phyloP scores from a whole-genome alignment of 2,113 vertebrate species.

The Coryphaenoides rupestris region DNA sequence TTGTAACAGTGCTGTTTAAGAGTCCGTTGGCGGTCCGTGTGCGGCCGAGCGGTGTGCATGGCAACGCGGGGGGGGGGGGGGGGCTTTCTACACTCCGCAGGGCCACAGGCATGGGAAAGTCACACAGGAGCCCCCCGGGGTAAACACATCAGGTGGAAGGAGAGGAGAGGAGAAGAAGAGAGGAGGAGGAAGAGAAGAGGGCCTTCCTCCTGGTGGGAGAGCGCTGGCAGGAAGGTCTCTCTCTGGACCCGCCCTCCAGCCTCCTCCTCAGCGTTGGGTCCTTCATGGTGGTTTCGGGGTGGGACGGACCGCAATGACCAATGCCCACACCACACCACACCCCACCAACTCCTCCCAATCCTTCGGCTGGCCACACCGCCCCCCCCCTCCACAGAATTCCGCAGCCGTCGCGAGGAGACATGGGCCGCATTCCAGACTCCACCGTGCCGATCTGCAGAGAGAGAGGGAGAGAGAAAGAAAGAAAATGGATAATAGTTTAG shows the following conservation, averaged over 20 bases:
- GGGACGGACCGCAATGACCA: conserved; percentile 31
- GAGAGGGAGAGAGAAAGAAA: conserved; percentile 16
- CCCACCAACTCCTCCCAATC: conserved; percentile 19
- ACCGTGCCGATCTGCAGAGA: conserved; percentile 60
- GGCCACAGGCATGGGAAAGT: conserved; percentile 48
- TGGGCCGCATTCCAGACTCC: conserved; percentile 64
- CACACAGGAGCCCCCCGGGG: conserved; percentile 41
- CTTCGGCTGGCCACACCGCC: conserved; percentile 2
- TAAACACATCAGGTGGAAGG: conserved; percentile 44
- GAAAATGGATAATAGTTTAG: conserved; percentile 44
- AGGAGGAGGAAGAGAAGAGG: conserved; percentile 22
- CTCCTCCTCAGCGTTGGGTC: neutral
- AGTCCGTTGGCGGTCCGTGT: no score
- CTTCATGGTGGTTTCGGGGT: conserved; percentile 27
- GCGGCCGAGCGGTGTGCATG: conserved; percentile 10
- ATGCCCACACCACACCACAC: conserved; percentile 21
- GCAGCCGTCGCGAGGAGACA: conserved; percentile 34
- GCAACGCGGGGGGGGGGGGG: conserved; percentile 40
- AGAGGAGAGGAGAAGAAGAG: conserved; percentile 24
- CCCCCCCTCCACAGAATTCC: conserved; percentile 34
- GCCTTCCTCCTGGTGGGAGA: conserved; percentile 12
- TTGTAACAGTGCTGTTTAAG: no score
- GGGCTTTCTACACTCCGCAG: no score
- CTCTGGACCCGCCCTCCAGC: conserved; percentile 37
- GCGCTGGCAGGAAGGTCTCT: conserved; percentile 18